These are phyloP conservation scores for Tipula lateralis DNA, from an alignment of 2,888 invertebrate genomes.

Conservation along the genomic window DNA sequence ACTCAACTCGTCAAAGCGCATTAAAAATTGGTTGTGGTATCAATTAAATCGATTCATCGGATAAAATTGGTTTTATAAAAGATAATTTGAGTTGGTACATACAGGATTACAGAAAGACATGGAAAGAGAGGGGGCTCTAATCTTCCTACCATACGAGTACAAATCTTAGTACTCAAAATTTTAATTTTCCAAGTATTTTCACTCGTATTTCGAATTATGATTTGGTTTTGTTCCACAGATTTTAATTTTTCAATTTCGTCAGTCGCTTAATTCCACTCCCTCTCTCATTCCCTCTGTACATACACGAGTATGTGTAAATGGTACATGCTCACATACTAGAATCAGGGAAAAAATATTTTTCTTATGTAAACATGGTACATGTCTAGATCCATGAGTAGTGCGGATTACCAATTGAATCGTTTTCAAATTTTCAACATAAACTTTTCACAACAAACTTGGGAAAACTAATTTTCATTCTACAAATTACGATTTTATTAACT, in stretches of 20 bases:
- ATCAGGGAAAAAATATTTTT: too few species aligned
- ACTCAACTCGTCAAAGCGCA: too few species aligned
- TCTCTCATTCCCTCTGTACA: too few species aligned
- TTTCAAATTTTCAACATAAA: background rate
- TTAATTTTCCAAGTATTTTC: background rate
- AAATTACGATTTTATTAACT: background rate
- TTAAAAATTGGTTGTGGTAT: too few species aligned
- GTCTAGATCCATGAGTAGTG: too few species aligned
- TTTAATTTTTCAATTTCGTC: background rate
- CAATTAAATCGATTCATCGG: too few species aligned
- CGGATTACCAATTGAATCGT: background rate
- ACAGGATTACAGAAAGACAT: too few species aligned
- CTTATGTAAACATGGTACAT: too few species aligned
- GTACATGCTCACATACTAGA: background rate
- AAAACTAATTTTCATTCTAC: background rate
- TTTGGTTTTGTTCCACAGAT: background rate
- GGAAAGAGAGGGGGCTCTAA: too few species aligned
- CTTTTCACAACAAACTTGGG: background rate
- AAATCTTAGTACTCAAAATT: background rate
- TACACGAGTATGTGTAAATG: background rate
- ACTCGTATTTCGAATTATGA: background rate
- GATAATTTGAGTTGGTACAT: too few species aligned
- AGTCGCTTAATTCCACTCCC: background rate
- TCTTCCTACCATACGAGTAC: too few species aligned
- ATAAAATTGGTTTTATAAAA: too few species aligned